A percentile compares a stretch with the other conserved stretches of the same genome.
Evolutionary conservation across 2,888 invertebrate genomes (phyloP).

Genomic region (Papilio demoleus): DNA sequence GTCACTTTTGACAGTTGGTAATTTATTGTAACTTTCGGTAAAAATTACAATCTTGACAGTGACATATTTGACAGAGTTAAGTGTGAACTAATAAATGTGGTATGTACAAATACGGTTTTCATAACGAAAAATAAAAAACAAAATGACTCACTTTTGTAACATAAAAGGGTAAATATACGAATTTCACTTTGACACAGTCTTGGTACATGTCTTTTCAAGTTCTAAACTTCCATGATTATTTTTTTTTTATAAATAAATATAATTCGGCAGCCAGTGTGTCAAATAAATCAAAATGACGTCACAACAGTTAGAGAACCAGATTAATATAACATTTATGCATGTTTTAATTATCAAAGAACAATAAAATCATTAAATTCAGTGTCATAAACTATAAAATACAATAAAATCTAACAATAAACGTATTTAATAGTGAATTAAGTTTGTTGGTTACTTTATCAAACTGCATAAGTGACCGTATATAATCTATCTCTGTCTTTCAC

Average conservation of each 20-base stretch:
- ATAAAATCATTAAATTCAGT: constrained; percentile 22
- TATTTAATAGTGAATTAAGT: background rate
- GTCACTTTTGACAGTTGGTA: constrained; percentile 8
- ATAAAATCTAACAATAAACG: background rate
- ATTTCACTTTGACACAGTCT: background rate
- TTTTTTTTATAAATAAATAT: background rate
- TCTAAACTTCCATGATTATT: no score
- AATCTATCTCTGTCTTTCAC: background rate
- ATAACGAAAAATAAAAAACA: background rate
- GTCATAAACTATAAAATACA: constrained; percentile 13
- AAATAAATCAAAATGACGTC: background rate
- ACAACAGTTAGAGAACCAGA: background rate
- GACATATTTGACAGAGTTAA: background rate
- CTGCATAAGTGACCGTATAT: no score
- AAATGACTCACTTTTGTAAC: background rate
- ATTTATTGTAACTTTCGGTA: constrained; percentile 2
- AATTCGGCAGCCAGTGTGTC: background rate
- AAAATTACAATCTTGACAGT: constrained; percentile 12
- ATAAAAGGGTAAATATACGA: background rate
- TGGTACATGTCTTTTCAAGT: background rate
- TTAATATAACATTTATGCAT: no score
- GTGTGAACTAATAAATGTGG: background rate
- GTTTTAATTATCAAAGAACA: constrained; percentile 31
- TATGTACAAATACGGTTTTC: background rate
- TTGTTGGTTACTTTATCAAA: background rate